Evolutionary conservation across 2,888 invertebrate species (phyloP).

Genomic region (Balanococcus diminutus): DNA sequence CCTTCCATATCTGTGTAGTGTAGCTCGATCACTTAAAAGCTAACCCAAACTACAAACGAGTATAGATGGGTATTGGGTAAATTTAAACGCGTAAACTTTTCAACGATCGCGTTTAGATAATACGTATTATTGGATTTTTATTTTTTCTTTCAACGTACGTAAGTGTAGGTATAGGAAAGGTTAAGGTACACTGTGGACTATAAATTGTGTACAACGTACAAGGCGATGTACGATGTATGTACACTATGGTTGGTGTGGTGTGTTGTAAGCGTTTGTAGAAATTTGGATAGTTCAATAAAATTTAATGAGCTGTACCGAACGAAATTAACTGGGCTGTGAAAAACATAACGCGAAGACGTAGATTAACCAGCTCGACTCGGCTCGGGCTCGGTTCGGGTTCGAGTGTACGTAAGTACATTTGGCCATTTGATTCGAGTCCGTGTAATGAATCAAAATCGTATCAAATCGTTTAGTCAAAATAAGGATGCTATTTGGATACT

Average conservation of each 20-base stretch:
- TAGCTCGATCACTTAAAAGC: not conserved
- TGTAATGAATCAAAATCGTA: not conserved
- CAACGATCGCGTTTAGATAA: not conserved
- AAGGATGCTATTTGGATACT: too few species aligned
- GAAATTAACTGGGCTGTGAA: not conserved
- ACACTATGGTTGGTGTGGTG: not conserved
- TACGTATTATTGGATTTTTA: not conserved
- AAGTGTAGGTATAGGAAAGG: too few species aligned
- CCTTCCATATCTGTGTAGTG: not conserved
- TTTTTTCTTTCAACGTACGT: not conserved
- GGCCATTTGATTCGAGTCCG: not conserved
- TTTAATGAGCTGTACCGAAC: not conserved
- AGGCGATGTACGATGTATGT: not conserved
- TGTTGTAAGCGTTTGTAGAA: not conserved
- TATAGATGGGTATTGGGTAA: not conserved
- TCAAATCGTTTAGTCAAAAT: not conserved
- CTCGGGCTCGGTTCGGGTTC: too few species aligned
- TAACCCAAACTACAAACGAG: too few species aligned
- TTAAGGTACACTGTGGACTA: too few species aligned
- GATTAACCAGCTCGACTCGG: not conserved
- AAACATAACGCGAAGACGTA: not conserved
- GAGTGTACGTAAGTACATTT: too few species aligned
- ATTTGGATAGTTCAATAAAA: not conserved
- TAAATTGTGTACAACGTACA: not conserved
- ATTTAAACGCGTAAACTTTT: not conserved